Evolutionary conservation across 2,888 invertebrate genomes (phyloP), one percentile per base, ranked within the genome.

Genomic region (Scaptomyza tumidula): DNA sequence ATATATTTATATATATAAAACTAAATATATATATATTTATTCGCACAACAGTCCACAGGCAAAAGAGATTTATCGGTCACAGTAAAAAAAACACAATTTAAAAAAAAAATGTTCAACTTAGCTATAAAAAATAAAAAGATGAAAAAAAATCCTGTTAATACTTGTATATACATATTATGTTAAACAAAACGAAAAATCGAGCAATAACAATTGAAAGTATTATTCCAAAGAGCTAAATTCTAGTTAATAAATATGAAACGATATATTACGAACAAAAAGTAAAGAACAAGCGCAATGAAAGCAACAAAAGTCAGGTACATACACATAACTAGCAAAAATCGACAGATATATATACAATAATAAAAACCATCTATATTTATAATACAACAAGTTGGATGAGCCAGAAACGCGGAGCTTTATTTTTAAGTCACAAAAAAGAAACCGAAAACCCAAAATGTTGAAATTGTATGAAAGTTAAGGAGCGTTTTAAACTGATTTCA

Each of bases 241-340:
- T 81, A 87, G 71, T 55, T 58, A 19, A 65, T 50, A 57, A 71
- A 54, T 35, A 54, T 35, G 0, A 39, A 39, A 39, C 16, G 13
- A 62, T n/a, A 68, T 41, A 50, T 35, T 24, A 49, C 14, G 19
- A 31, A 50, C n/a, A 39, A 19, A 48, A 50, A 48, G 19, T 6
- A 45, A 55, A 24, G 19, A 41, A 39, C 44, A 68, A 76, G 63
- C 70, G 68, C 83, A 85, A 75, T 77, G 61, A 69, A 77, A 71
- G 69, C 69, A 67, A 86, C 75, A 73, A 67, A 80, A 71, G 75
- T 72, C 82, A 89, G 86, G 78, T 78, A 55, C 46, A 70, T 78
- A 55, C 46, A 70, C 31, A n/a, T 45, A 55, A 46, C 54, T 54
- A 75, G 46, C 29, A 69, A 54, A 35, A 75, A 63, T 78, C 57